Conservation (phyloP, 2,113 vertebrate species). For the Toxostoma redivivum region DNA sequence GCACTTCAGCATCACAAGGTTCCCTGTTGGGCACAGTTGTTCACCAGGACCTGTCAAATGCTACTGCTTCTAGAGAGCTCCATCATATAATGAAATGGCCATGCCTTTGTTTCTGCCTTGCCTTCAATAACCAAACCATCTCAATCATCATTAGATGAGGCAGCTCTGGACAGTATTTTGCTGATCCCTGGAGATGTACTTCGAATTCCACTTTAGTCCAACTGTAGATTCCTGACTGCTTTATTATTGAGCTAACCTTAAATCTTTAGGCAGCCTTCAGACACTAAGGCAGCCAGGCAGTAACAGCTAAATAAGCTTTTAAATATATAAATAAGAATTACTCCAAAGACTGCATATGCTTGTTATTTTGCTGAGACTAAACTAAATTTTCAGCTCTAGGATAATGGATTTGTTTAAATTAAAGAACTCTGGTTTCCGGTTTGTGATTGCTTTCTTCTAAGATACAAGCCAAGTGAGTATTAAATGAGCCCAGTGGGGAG, state of each 20-base stretch:
- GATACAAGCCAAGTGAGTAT: conserved; percentile 32
- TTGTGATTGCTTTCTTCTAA: conserved; percentile 38
- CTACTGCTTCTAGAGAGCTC: neutral
- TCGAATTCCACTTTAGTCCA: neutral
- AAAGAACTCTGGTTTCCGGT: conserved; percentile 19
- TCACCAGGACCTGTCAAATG: neutral
- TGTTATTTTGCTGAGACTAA: conserved; percentile 39
- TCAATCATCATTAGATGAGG: neutral
- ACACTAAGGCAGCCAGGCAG: neutral
- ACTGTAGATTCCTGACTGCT: neutral
- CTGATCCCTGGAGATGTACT: neutral
- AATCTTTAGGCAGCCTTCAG: neutral
- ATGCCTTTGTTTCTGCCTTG: neutral
- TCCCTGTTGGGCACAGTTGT: fast-evolving
- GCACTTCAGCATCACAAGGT: neutral
- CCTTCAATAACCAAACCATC: neutral
- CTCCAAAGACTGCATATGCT: neutral
- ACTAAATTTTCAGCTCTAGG: conserved; percentile 19
- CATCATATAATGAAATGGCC: neutral
- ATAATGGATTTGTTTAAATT: conserved; percentile 41
- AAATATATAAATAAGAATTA: conserved; percentile 11
- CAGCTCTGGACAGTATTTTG: neutral
- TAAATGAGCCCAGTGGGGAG: neutral
- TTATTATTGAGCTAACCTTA: neutral
- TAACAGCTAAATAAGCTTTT: conserved; percentile 13